phyloP scores from a whole-genome alignment of 2,113 vertebrate species.

The Cheirogaleus medius region DNA sequence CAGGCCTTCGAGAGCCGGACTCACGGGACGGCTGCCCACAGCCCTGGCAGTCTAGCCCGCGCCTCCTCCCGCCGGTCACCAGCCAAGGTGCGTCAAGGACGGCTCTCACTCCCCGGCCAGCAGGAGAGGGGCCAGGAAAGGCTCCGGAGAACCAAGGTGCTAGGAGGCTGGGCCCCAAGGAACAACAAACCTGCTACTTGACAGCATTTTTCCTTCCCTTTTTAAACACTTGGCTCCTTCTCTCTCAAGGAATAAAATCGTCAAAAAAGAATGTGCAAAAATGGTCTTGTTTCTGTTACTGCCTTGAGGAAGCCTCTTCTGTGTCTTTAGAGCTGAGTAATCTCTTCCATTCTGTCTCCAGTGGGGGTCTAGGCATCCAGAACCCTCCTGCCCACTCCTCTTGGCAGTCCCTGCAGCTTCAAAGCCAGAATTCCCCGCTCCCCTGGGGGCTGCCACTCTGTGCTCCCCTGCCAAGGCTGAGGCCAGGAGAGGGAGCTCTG shows the following conservation, averaged over 20 bases:
- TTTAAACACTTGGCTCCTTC: slow-evolving; percentile 19
- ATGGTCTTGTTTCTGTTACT: not conserved
- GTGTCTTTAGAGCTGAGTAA: not conserved
- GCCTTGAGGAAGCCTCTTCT: not conserved
- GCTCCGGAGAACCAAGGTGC: not conserved
- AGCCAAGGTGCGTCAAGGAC: not conserved
- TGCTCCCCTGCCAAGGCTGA: not conserved
- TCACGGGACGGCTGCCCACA: not conserved
- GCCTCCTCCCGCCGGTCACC: accelerated
- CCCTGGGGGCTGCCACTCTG: not conserved
- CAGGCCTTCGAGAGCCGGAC: not conserved
- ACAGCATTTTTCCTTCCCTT: not conserved
- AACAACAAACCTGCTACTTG: not conserved
- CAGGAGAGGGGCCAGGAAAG: not conserved
- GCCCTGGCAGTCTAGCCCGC: not conserved
- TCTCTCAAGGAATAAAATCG: slow-evolving; percentile 25
- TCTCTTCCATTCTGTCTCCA: not conserved
- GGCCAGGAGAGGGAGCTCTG: not conserved
- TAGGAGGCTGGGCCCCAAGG: not conserved
- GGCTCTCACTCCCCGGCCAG: not conserved
- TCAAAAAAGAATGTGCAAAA: not conserved
- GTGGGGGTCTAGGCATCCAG: not conserved
- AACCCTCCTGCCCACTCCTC: not conserved
- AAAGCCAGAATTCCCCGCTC: not conserved
- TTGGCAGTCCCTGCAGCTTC: not conserved